Base-by-base conservation (phyloP, 2,113 vertebrate genomes). In the Malurus melanocephalus region DNA sequence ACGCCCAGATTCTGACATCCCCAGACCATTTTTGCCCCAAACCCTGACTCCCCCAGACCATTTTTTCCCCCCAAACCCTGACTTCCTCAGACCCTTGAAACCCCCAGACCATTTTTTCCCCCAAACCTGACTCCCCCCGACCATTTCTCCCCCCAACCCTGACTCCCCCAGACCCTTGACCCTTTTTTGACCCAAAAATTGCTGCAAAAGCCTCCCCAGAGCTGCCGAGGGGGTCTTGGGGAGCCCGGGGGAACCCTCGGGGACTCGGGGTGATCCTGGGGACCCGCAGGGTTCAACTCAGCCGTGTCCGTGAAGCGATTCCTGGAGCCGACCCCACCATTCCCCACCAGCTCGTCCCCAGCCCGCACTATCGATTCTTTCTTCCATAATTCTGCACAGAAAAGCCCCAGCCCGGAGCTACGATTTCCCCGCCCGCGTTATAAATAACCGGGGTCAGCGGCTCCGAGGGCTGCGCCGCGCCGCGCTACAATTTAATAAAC, bases 401-500 rank as follows among this genome's bases (percentile, higher is more conserved):
- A 74, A 83, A 94, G 76, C 72, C 88, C 82, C 20, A 92, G 92
- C 87, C 62, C 46, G 14, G 91, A 85, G 91, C 85, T 77, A 72
- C 5, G 83, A 80, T 94, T 95, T 88, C 78, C 91, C 82, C 60
- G 69, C 85, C 75, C 67, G 68, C 80, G 53, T 93, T 91, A 95
- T 96, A 95, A 95, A 94, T 95, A 95, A 95, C 84, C 32, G 45
- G 84, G 94, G 86, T 93, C 94, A 91, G 26, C 92, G 55, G 88
- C 94, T 95, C 56, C 94, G 75, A 90, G 94, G 92, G 93, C 90
- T 80, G 93, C 59, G 86, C 78, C 9, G 83, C 69, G 80, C 92
- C 61, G 62, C 16, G 83, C 57, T 59, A 75, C 92, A 89, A 95
- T 91, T 91, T 90, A 95, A 95, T 95, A 92, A 95, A 72, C 85